Evolutionary conservation across 2,113 vertebrate species (phyloP).

Genomic region (Castor canadensis): DNA sequence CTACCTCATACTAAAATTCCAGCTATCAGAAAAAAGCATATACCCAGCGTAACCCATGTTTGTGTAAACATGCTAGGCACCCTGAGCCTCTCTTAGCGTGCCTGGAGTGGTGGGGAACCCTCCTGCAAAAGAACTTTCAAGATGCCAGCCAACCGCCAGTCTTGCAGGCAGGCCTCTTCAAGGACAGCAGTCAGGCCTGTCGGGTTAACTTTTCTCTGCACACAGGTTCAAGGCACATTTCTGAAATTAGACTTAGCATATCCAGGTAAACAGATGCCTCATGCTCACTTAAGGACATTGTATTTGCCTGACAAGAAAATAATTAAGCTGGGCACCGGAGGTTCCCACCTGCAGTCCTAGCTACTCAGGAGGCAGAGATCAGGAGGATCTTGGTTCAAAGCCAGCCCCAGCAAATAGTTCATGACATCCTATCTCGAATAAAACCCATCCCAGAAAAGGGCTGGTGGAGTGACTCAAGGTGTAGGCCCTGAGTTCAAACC

Average conservation of each 20-base stretch:
- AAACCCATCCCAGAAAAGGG: too few relatives aligned
- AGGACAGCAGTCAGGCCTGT: background rate
- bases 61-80: background rate
- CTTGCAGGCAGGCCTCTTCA: background rate
- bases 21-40: background rate
- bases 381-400: too few relatives aligned
- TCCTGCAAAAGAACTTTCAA: background rate
- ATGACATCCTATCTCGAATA: too few relatives aligned
- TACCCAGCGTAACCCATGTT: background rate
- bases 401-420: too few relatives aligned
- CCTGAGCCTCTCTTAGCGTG: background rate
- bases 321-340: background rate
- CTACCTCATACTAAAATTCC: background rate
- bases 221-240: slow-evolving; percentile 46
- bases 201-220: background rate
- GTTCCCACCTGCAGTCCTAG: too few relatives aligned
- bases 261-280: slow-evolving; percentile 25
- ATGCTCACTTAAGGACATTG: background rate
- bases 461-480: too few relatives aligned
- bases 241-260: slow-evolving; percentile 45
- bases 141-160: background rate
- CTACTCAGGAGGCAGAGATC: too few relatives aligned
- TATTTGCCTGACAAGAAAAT: slow-evolving; percentile 20
- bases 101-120: background rate
- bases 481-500: too few relatives aligned